These are phyloP conservation scores for Acanthosoma haemorrhoidale DNA, from an alignment of 2,888 invertebrate genomes.

Conservation along the genomic window DNA sequence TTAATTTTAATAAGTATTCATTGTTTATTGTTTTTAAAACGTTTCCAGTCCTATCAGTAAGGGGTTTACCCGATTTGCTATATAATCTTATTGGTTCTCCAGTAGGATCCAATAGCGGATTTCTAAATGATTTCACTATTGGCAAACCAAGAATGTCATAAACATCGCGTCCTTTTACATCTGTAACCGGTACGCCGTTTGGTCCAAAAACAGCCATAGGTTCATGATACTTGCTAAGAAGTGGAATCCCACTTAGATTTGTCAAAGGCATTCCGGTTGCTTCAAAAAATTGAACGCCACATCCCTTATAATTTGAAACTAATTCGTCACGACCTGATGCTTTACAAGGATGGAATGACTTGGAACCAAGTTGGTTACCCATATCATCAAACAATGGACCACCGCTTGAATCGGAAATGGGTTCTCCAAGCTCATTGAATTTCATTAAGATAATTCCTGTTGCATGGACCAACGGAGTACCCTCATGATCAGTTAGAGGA, in stretches of 20 bases:
- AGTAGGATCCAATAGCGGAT: slow-evolving; percentile 23
- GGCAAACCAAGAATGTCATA: slow-evolving; percentile 34
- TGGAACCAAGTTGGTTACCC: slow-evolving; percentile 24
- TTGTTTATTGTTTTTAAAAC: slow-evolving; percentile 31
- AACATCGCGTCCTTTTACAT: slow-evolving; percentile 25
- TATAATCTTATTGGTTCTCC: slow-evolving; percentile 32
- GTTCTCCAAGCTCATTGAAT: slow-evolving; percentile 31
- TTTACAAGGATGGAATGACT: slow-evolving; percentile 30
- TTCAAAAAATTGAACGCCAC: slow-evolving; percentile 30
- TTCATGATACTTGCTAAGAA: slow-evolving; percentile 29
- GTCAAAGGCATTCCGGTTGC: slow-evolving; percentile 35
- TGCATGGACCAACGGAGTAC: slow-evolving; percentile 32
- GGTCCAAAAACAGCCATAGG: slow-evolving; percentile 29
- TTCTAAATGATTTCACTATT: neutral
- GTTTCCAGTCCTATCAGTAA: slow-evolving; percentile 29
- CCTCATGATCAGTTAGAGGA: slow-evolving; percentile 33
- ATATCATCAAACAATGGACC: slow-evolving; percentile 26
- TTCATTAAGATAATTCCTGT: slow-evolving; percentile 24
- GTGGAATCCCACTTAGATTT: slow-evolving; percentile 28
- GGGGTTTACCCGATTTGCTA: slow-evolving; percentile 30
- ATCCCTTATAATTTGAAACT: neutral
- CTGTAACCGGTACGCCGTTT: slow-evolving; percentile 7
- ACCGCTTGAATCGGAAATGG: slow-evolving; percentile 27
- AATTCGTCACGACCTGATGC: neutral
- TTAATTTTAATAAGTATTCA: slow-evolving; percentile 22